These are phyloP conservation scores for Cladopsammia gracilis DNA, from an alignment of 64 coral and sea anemone species.

Conservation along the genomic window DNA sequence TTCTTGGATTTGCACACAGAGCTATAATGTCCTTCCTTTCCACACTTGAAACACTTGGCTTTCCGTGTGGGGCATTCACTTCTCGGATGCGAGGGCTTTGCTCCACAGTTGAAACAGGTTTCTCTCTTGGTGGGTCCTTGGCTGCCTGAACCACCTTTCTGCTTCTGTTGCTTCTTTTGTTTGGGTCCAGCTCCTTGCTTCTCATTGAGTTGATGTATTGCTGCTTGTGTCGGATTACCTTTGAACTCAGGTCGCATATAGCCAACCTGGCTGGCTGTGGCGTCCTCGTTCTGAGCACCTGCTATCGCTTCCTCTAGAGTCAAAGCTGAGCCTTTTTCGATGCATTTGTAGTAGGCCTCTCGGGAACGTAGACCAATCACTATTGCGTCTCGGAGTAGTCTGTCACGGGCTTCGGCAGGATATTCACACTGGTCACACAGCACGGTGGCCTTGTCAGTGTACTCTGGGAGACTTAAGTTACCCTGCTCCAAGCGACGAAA, in stretches of 20 bases:
- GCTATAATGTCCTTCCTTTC: slow-evolving; percentile 11
- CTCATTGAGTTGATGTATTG: not conserved
- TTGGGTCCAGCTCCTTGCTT: not conserved
- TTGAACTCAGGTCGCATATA: not conserved
- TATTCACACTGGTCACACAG: not conserved
- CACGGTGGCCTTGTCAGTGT: not conserved
- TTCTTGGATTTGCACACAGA: slow-evolving; percentile 9
- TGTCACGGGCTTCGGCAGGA: not conserved
- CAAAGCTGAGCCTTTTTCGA: not conserved
- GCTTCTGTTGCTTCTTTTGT: too few relatives aligned
- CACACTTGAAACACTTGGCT: slow-evolving; percentile 7
- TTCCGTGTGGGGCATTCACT: not conserved
- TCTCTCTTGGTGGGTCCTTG: not conserved
- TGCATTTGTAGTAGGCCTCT: too few relatives aligned
- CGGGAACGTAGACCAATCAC: too few relatives aligned
- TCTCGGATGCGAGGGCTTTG: slow-evolving; percentile 9
- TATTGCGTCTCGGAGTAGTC: not conserved
- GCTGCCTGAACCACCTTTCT: not conserved
- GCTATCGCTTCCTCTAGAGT: not conserved
- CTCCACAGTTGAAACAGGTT: slow-evolving; percentile 30
- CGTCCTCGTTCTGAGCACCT: not conserved
- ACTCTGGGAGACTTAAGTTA: not conserved
- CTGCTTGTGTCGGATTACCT: too few relatives aligned
- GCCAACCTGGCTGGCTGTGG: not conserved
- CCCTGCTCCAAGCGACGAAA: not conserved